Percentiles rank a stretch among this genome's conserved stretches.
These are phyloP conservation scores for Stictocephala bisonia DNA, from an alignment of 2,888 invertebrate genomes.

Conservation along the genomic window DNA sequence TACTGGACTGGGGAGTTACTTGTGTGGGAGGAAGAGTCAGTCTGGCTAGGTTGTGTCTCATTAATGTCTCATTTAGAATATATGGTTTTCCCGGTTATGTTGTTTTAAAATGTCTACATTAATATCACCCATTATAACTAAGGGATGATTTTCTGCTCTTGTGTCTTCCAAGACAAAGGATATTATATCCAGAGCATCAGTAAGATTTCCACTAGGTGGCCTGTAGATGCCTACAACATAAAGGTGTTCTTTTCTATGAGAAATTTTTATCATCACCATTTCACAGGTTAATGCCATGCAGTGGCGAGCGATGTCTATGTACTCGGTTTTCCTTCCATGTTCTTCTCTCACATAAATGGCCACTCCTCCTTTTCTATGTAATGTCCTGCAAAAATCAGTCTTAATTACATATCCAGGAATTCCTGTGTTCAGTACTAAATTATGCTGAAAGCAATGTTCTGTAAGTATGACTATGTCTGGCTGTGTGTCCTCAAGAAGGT, in stretches of 20 bases:
- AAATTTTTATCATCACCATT: not conserved
- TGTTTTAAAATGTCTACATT: not conserved
- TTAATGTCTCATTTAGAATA: not conserved
- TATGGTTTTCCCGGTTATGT: too few relatives aligned
- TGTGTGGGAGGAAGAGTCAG: not conserved
- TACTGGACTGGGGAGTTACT: not conserved
- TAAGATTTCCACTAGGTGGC: not conserved
- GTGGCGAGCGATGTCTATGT: too few relatives aligned
- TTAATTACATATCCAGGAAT: too few relatives aligned
- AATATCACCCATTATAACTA: constrained; percentile 10
- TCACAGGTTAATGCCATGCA: not conserved
- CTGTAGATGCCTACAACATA: not conserved
- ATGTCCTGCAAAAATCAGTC: too few relatives aligned
- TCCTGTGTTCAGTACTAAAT: too few relatives aligned
- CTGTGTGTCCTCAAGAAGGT: not conserved
- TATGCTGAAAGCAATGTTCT: too few relatives aligned
- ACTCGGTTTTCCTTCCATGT: too few relatives aligned
- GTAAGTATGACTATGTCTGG: not conserved
- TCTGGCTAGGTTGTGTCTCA: not conserved
- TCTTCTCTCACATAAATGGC: not conserved
- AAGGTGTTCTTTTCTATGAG: not conserved
- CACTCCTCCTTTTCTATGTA: not conserved
- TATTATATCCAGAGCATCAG: constrained; percentile 11
- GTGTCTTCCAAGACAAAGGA: not conserved
- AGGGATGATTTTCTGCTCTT: constrained; percentile 18